phyloP scores from a whole-genome alignment of 2,797 vertebrate genomes.

The Acanthopagrus latus region DNA sequence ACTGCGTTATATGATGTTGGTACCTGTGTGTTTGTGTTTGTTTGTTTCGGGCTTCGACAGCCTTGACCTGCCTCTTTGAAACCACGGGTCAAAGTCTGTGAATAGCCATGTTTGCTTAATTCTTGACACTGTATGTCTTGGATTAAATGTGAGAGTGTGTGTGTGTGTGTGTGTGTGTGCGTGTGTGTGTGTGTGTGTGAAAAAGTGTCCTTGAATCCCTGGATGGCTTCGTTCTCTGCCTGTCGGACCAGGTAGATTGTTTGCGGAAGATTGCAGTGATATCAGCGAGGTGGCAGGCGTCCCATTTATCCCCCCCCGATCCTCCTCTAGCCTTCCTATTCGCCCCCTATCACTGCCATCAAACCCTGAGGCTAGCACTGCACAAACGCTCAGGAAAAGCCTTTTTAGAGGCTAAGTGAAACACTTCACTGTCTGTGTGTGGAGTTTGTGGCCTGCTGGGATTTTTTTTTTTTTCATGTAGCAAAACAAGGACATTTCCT shows the following conservation, averaged over 20 bases:
- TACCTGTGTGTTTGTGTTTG: background rate
- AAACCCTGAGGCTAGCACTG: constrained; percentile 60
- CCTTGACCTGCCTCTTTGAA: constrained; percentile 38
- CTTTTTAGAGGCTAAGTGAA: constrained; percentile 67
- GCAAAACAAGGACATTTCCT: constrained; percentile 19
- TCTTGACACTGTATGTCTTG: constrained; percentile 18
- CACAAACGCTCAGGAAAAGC: constrained; percentile 69
- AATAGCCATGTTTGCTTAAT: constrained; percentile 43
- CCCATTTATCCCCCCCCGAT: constrained; percentile 69
- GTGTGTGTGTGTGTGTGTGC: constrained; percentile 1
- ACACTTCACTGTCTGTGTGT: constrained; percentile 44
- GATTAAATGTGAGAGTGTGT: background rate
- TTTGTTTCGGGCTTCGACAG: constrained; percentile 12
- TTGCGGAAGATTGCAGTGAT: constrained; percentile 69
- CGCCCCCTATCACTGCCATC: constrained; percentile 72
- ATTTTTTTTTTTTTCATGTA: background rate
- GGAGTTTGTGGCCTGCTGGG: constrained; percentile 19
- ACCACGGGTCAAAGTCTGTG: constrained; percentile 40
- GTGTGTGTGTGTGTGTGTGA: constrained; percentile 2
- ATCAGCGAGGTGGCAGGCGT: constrained; percentile 70
- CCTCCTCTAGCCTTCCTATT: constrained; percentile 63
- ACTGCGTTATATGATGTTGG: background rate
- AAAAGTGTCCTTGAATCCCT: constrained; percentile 59
- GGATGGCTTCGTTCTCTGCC: constrained; percentile 26
- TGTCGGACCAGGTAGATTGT: constrained; percentile 63